phyloP scores from a whole-genome alignment of 2,797 vertebrate genomes.

The Bovichtus variegatus region DNA sequence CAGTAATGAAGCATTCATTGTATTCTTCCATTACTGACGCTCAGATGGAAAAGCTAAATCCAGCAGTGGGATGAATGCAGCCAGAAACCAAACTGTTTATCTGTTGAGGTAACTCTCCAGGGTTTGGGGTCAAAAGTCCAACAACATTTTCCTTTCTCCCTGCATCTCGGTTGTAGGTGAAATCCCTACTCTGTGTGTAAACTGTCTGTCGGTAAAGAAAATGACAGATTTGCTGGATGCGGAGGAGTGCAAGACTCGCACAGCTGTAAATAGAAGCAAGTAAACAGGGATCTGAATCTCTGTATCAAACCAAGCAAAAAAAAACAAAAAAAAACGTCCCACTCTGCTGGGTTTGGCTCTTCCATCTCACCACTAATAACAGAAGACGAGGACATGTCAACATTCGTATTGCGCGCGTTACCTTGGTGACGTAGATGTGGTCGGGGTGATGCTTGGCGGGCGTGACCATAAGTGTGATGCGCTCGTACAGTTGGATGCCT shows the following conservation, averaged over 20 bases:
- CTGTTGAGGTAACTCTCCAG: background rate
- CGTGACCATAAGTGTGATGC: slow-evolving; percentile 96
- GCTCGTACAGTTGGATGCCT: slow-evolving; percentile 96
- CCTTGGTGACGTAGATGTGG: slow-evolving; percentile 97
- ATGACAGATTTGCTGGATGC: slow-evolving; percentile 1
- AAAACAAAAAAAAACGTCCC: background rate
- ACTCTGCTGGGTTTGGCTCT: slow-evolving; percentile 35
- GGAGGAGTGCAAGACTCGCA: background rate
- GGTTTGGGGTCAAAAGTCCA: background rate
- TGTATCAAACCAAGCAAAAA: slow-evolving; percentile 8
- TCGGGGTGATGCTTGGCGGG: slow-evolving; percentile 98
- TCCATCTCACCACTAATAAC: slow-evolving; percentile 36
- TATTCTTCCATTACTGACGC: background rate
- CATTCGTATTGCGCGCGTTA: slow-evolving; percentile 57
- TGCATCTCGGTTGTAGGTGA: background rate
- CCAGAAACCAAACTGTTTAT: slow-evolving; percentile 18
- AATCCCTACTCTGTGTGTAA: slow-evolving; percentile 2
- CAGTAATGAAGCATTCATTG: background rate
- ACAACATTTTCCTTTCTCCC: background rate
- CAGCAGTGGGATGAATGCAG: slow-evolving; percentile 1
- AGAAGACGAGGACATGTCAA: slow-evolving; percentile 17
- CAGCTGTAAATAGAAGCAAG: background rate
- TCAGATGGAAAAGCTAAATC: background rate
- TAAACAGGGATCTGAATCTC: background rate
- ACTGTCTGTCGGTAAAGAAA: slow-evolving; percentile 1